Conservation (phyloP, 2,797 vertebrate genomes). For the Serranus cabrilla region DNA sequence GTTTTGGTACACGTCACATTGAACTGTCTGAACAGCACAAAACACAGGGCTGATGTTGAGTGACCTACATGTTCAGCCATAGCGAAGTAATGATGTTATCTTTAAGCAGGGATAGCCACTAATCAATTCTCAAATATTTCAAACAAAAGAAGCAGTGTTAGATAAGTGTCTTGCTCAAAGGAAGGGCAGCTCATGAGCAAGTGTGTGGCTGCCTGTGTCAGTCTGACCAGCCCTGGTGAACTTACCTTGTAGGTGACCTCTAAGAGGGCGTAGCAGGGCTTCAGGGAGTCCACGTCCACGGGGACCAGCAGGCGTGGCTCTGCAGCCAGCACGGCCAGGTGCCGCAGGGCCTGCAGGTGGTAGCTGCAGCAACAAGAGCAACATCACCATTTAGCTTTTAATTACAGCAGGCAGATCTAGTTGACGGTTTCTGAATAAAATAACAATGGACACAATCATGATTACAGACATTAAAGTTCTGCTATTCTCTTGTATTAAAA, state of each 20-base stretch:
- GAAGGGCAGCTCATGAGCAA: not conserved
- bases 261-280: constrained; percentile 94
- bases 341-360: constrained; percentile 96
- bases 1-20: not conserved
- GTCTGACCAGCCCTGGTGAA: not conserved
- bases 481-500: no score
- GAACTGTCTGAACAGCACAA: no score
- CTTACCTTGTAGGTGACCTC: constrained; percentile 96
- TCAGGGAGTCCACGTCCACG: constrained; percentile 94
- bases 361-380: constrained; percentile 84
- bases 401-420: not conserved
- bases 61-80: not conserved
- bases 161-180: not conserved
- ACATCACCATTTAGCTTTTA: constrained; percentile 1
- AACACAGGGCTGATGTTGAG: no score
- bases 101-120: not conserved
- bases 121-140: not conserved
- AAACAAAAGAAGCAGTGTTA: not conserved
- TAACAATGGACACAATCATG: not conserved
- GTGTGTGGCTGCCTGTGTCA: not conserved
- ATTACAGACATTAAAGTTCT: no score
- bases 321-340: constrained; percentile 94
- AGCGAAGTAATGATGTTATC: not conserved
- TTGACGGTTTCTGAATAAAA: not conserved
- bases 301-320: constrained; percentile 95